These are phyloP conservation scores for Madoqua kirkii DNA, from an alignment of 2,113 vertebrate species.

Conservation along the genomic window DNA sequence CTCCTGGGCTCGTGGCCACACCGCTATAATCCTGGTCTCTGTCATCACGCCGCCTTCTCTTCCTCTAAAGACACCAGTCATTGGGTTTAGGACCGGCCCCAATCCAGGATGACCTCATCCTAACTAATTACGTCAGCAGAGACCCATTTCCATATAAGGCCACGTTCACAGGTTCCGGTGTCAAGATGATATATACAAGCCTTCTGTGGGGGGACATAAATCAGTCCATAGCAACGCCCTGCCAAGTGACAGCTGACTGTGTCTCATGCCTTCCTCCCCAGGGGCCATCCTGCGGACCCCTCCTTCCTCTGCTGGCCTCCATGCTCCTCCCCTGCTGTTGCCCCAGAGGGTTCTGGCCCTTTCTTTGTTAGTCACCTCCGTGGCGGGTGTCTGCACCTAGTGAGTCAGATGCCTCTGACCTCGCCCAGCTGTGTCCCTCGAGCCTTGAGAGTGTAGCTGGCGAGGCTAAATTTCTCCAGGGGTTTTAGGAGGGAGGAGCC, in stretches of 20 bases:
- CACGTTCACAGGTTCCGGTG: not conserved
- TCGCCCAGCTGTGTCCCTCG: not conserved
- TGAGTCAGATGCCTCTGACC: slow-evolving; percentile 38
- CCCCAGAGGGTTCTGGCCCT: not conserved
- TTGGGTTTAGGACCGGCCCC: not conserved
- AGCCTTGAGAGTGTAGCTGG: not conserved
- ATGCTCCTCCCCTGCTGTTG: not conserved
- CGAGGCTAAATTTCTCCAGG: not conserved
- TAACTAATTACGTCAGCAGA: not conserved
- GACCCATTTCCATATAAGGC: not conserved
- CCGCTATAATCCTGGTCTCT: not conserved
- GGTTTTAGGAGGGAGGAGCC: not conserved
- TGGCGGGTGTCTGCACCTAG: not conserved
- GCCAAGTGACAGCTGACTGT: not conserved
- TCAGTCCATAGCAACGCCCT: not conserved
- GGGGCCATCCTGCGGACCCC: not conserved
- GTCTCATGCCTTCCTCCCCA: not conserved
- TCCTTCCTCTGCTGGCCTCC: not conserved
- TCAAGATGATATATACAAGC: not conserved
- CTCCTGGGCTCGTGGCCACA: not conserved
- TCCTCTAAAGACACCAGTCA: not conserved
- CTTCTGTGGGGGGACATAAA: too few species aligned
- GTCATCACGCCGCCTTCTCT: not conserved
- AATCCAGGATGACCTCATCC: not conserved
- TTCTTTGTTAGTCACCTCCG: slow-evolving; percentile 13